phyloP scores from a whole-genome alignment of 2,797 vertebrate genomes.

The Hippocampus kuda region DNA sequence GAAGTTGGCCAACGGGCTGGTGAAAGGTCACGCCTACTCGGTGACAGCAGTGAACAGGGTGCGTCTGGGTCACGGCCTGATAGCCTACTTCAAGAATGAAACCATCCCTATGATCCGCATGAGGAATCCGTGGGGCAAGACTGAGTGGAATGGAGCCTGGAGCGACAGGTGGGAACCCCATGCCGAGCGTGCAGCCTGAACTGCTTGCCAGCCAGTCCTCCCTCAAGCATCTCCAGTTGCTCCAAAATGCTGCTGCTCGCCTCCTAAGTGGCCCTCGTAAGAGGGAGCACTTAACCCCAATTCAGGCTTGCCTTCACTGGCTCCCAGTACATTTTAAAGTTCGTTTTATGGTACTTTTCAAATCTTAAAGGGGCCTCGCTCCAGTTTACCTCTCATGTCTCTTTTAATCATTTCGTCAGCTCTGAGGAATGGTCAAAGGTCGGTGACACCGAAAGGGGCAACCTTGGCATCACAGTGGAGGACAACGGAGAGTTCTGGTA shows the following conservation, averaged over 20 bases:
- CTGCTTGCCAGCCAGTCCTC: too few relatives aligned
- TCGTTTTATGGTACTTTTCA: too few relatives aligned
- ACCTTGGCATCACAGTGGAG: constrained; percentile 75
- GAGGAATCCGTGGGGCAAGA: constrained; percentile 92
- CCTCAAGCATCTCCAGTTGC: too few relatives aligned
- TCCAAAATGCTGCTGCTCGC: too few relatives aligned
- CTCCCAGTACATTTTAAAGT: too few relatives aligned
- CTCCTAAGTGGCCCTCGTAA: too few relatives aligned
- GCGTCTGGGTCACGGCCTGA: constrained; percentile 71
- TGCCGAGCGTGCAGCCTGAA: too few relatives aligned
- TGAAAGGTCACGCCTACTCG: constrained; percentile 85
- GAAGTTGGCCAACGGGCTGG: constrained; percentile 69
- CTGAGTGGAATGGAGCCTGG: constrained; percentile 87
- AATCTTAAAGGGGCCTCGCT: too few relatives aligned
- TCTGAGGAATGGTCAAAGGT: constrained; percentile 88
- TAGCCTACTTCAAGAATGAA: constrained; percentile 73
- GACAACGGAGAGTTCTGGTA: constrained; percentile 97
- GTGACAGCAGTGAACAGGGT: constrained; percentile 79
- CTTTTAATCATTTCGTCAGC: constrained; percentile 47
- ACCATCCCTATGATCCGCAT: constrained; percentile 84
- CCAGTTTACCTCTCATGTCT: too few relatives aligned
- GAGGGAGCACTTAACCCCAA: too few relatives aligned
- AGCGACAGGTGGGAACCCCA: constrained; percentile 77
- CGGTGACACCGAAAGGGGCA: constrained; percentile 68
- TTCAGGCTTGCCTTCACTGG: too few relatives aligned